Conservation (phyloP, 1,140 invertebrate species). For the Teleogryllus occipitalis region DNA sequence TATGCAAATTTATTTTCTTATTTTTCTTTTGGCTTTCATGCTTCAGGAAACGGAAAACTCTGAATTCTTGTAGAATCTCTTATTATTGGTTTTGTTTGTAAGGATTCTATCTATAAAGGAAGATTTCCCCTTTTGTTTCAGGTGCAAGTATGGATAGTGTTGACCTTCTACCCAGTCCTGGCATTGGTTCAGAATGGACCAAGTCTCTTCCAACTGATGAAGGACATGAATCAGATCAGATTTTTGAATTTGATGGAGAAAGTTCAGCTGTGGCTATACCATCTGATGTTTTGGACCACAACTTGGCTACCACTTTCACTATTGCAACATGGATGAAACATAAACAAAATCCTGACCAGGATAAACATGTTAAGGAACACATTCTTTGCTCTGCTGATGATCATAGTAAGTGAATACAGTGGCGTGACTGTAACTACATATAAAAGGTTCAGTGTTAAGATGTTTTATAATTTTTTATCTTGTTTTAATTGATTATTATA, state of each 20-base stretch:
- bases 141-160: slow-evolving; percentile 58
- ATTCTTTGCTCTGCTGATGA: slow-evolving; percentile 93
- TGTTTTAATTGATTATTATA: too few species aligned
- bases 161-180: slow-evolving; percentile 80
- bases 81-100: too few species aligned
- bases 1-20: too few species aligned
- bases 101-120: too few species aligned
- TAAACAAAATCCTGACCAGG: slow-evolving; percentile 55
- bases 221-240: slow-evolving; percentile 79
- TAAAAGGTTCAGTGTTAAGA: too few species aligned
- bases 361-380: slow-evolving; percentile 89
- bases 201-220: slow-evolving; percentile 81
- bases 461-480: too few species aligned
- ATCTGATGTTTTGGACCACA: slow-evolving; percentile 61
- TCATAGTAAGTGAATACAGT: slow-evolving; percentile 66
- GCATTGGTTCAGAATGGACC: slow-evolving; percentile 74
- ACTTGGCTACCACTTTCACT: slow-evolving; percentile 71
- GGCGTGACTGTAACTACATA: too few species aligned
- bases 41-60: too few species aligned
- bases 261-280: slow-evolving; percentile 80
- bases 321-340: slow-evolving; percentile 91
- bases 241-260: slow-evolving; percentile 88
- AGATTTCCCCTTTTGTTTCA: slow-evolving; percentile 30
- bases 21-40: too few species aligned
- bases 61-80: too few species aligned